Base-by-base conservation (phyloP, 2,797 vertebrate species). In the Halcyon smyrnensis region DNA sequence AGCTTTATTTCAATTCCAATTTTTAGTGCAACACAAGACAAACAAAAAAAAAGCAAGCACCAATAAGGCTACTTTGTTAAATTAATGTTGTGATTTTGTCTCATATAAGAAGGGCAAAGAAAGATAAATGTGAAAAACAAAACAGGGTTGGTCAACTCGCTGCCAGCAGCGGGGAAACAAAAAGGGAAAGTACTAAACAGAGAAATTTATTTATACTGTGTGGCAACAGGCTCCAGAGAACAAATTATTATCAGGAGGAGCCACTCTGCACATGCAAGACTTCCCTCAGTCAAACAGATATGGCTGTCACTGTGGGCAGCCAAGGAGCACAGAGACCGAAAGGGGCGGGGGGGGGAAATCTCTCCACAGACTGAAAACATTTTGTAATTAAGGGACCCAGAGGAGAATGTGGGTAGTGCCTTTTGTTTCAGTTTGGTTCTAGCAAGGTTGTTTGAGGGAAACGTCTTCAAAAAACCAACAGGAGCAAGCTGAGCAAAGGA, bases 211-310 rank as follows among this genome's bases (percentile, higher is more conserved):
- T 97, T 96, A 89, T 73, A 80, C 51, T 53, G 68, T 67, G 69
- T 3, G 15, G 84, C 63, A 93, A 79, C 28, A 59, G 53, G 51
- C 78, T 96, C 78, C 86, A 93, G 77, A 93, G 81, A 84, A 93
- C 77, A 96, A 93, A 97, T 57, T 95, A 94, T 71, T 94, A 96
- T 84, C 95, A 96, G 92, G 87, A 95, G 89, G 79, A 94, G 62
- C 65, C 75, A 86, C 84, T 94, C 53, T 92, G 65, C 30, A 83
- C 95, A 86, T 48, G 76, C 81, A 71, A 95, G 93, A n/a, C 64
- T 90, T 92, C 37, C 87, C 75, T 92, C 87, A 94, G 90, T 87
- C 93, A 94, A 90, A 87, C 56, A 89, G 88, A 92, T 89, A 95
- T 0, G 12, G 37, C 84, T 92, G 90, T 85, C 81, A 68, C 75